Evolutionary conservation across 2,888 invertebrate genomes (phyloP).

Genomic region (Aspidiotus rigidus): DNA sequence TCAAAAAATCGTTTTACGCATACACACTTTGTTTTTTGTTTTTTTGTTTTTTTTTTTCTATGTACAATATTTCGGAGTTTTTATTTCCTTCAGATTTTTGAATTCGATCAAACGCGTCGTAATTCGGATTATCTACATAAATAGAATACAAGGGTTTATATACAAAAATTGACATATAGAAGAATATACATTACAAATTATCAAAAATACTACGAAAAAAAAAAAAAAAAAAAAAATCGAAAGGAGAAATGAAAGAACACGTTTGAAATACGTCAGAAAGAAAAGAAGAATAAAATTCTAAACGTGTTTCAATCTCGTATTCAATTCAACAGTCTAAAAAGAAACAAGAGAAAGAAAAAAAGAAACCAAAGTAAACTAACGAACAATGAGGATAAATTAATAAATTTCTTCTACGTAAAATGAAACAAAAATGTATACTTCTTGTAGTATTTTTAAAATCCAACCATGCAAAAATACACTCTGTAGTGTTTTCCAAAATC

Average conservation of each 20-base stretch:
- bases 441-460: too few species aligned
- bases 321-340: not conserved
- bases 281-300: too few species aligned
- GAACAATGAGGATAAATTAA: too few species aligned
- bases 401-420: not conserved
- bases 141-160: not conserved
- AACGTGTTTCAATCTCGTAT: not conserved
- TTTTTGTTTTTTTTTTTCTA: not conserved
- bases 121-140: not conserved
- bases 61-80: conserved; percentile 12
- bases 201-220: not conserved
- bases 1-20: conserved; percentile 10
- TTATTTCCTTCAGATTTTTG: not conserved
- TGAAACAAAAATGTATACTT: not conserved
- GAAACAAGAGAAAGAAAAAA: conserved; percentile 1
- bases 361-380: not conserved
- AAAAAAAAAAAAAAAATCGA: too few species aligned
- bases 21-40: conserved; percentile 5
- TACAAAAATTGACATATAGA: not conserved
- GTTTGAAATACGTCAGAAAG: too few species aligned
- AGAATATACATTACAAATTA: not conserved
- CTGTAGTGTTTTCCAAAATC: too few species aligned
- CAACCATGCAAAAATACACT: too few species aligned
- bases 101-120: too few species aligned
- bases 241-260: too few species aligned